A percentile compares a stretch with the other conserved stretches of the same genome.
These are phyloP conservation scores for Drosophila simulans DNA, from an alignment of 1,140 invertebrate genomes.

Conservation along the genomic window DNA sequence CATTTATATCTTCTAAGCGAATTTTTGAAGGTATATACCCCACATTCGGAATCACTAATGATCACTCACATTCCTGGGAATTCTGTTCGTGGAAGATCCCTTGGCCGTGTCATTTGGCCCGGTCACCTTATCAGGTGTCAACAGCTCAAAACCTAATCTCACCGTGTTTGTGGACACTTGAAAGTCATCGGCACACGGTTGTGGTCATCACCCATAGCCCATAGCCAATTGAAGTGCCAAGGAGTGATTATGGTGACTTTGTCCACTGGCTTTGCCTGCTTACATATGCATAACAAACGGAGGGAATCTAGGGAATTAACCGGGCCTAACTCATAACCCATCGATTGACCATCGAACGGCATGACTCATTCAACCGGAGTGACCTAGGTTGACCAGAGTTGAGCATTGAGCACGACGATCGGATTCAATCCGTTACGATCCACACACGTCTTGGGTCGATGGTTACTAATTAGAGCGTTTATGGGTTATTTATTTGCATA, in stretches of 20 bases:
- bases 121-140: slow-evolving; percentile 42
- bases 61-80: not conserved
- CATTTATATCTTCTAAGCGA: not conserved
- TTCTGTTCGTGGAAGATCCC: slow-evolving; percentile 3
- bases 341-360: not conserved
- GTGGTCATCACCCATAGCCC: slow-evolving; percentile 19
- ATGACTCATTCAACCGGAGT: not conserved
- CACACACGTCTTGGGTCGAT: slow-evolving; percentile 65
- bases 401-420: not conserved
- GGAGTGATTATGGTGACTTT: slow-evolving; percentile 43
- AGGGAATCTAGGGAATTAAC: slow-evolving; percentile 14
- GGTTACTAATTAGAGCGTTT: slow-evolving; percentile 75
- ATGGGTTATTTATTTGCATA: slow-evolving; percentile 72
- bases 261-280: slow-evolving; percentile 12
- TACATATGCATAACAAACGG: slow-evolving; percentile 17
- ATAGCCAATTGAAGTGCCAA: slow-evolving; percentile 41
- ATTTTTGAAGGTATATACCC: not conserved
- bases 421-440: slow-evolving; percentile 23
- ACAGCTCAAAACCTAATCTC: slow-evolving; percentile 29
- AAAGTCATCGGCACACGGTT: slow-evolving; percentile 23
- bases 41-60: not conserved
- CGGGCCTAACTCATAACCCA: not conserved
- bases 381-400: slow-evolving; percentile 1
- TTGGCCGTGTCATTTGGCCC: slow-evolving; percentile 1
- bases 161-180: slow-evolving; percentile 38